A percentile compares a stretch with the other conserved stretches of the same genome.
Evolutionary conservation across 2,113 vertebrate genomes (phyloP).

Genomic region (Phrynosoma blainvillii): DNA sequence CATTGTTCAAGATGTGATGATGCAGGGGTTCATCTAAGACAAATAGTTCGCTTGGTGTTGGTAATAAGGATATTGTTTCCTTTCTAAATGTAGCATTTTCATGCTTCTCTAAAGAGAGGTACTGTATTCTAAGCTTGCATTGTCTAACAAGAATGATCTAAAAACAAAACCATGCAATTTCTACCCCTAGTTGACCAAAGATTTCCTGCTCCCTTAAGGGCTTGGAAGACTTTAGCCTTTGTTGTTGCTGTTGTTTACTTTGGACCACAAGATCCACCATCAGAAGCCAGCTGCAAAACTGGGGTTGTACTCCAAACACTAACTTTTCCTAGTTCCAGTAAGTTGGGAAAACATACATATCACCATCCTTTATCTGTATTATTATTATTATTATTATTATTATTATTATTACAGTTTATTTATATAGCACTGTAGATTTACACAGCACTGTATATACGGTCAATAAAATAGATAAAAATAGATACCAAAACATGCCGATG

Average conservation of each 20-base stretch:
- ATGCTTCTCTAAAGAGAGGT: neutral
- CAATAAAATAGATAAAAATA: too few species aligned
- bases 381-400: too few species aligned
- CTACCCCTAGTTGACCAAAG: neutral
- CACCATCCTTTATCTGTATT: neutral
- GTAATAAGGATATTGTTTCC: neutral
- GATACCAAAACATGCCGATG: too few species aligned
- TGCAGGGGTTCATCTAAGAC: neutral
- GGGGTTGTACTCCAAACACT: too few species aligned
- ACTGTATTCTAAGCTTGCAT: neutral
- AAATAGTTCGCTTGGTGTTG: neutral
- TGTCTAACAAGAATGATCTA: slow-evolving; percentile 18
- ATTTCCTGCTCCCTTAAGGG: neutral
- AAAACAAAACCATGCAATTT: neutral
- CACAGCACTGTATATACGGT: too few species aligned
- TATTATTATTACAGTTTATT: too few species aligned
- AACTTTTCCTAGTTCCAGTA: too few species aligned
- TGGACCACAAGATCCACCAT: neutral
- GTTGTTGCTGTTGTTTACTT: neutral
- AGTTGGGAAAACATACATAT: neutral
- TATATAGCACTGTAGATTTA: too few species aligned
- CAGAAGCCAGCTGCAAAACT: neutral
- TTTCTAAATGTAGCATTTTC: neutral
- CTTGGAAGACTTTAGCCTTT: neutral
- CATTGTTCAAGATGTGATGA: neutral